These are phyloP conservation scores for Anguilla pacifica DNA, from an alignment of 2,797 vertebrate species.

Conservation along the genomic window DNA sequence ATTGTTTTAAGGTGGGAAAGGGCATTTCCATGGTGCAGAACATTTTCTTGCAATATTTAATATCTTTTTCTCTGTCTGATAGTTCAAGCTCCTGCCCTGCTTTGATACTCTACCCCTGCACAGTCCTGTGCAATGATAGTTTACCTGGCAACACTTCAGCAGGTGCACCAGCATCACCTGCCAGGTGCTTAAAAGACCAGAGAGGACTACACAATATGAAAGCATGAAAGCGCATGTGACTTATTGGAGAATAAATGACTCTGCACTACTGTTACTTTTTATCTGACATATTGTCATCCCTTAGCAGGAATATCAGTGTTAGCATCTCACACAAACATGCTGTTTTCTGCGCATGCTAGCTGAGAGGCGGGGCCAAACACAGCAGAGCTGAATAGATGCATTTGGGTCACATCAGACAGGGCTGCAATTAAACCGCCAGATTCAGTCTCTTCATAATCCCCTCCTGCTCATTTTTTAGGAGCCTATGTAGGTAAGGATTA, in stretches of 20 bases:
- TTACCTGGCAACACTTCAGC: neutral
- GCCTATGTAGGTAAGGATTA: neutral
- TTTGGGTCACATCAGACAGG: neutral
- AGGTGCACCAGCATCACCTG: neutral
- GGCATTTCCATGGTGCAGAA: neutral
- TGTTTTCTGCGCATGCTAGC: neutral
- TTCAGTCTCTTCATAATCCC: neutral
- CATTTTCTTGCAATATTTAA: neutral
- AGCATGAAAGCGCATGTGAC: too few species aligned
- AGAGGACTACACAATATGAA: neutral
- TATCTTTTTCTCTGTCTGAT: neutral
- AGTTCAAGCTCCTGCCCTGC: neutral
- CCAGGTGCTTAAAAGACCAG: neutral
- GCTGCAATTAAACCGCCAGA: neutral
- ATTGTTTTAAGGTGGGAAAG: neutral
- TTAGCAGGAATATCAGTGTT: neutral
- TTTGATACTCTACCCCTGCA: neutral
- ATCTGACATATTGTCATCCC: neutral
- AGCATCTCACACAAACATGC: neutral
- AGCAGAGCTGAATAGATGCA: neutral
- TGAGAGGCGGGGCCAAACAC: neutral
- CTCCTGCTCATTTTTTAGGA: neutral
- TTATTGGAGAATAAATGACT: neutral
- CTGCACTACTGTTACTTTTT: neutral
- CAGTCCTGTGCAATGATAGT: neutral